These are phyloP conservation scores for Gymnoscopelus microlampas DNA, from an alignment of 2,797 vertebrate species.

Conservation along the genomic window DNA sequence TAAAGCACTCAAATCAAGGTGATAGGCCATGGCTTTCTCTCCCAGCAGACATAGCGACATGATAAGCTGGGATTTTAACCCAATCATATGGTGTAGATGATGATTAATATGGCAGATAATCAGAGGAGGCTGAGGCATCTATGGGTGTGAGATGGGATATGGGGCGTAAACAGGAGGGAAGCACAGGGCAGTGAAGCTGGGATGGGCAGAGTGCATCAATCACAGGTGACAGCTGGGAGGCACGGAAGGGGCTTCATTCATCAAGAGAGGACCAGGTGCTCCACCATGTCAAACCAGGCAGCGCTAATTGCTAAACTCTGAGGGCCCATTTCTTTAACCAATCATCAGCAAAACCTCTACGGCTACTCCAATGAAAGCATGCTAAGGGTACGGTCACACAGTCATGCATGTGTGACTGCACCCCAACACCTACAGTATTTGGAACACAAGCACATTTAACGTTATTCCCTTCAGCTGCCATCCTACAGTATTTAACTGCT, in stretches of 20 bases:
- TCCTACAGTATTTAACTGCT: background rate
- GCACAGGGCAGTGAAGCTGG: slow-evolving; percentile 41
- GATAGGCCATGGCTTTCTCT: background rate
- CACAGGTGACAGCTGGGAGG: slow-evolving; percentile 74
- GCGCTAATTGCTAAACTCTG: slow-evolving; percentile 54
- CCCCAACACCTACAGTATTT: no score
- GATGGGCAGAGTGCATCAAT: slow-evolving; percentile 77
- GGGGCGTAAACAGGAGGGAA: slow-evolving; percentile 49
- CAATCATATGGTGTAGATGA: slow-evolving; percentile 49
- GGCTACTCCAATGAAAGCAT: background rate
- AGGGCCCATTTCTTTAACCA: slow-evolving; percentile 23
- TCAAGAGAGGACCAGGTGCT: slow-evolving; percentile 51
- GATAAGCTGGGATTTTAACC: slow-evolving; percentile 45
- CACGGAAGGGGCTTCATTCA: slow-evolving; percentile 62
- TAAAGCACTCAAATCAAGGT: slow-evolving; percentile 13
- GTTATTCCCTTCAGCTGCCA: background rate
- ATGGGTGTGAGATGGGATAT: slow-evolving; percentile 50
- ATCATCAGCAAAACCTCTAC: background rate
- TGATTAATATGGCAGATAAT: slow-evolving; percentile 79
- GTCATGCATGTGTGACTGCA: no score
- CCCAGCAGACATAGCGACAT: background rate
- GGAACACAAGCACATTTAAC: no score
- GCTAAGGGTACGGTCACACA: no score
- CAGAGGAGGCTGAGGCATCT: slow-evolving; percentile 50
- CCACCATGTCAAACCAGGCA: slow-evolving; percentile 44